Conservation (phyloP, 2,113 vertebrate genomes). For the Geococcyx californianus region DNA sequence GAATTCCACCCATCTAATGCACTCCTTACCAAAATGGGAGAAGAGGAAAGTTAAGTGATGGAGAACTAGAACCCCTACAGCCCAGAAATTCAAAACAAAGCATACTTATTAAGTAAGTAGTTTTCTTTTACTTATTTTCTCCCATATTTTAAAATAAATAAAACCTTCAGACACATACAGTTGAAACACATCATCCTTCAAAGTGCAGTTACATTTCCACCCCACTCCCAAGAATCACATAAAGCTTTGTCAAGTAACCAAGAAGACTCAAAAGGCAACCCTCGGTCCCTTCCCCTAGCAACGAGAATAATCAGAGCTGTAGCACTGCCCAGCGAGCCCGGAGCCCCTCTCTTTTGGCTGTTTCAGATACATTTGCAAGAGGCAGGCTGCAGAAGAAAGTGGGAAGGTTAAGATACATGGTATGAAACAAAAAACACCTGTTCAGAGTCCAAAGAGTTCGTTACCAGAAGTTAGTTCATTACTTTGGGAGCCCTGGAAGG, state of each 20-base stretch:
- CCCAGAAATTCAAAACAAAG: slow-evolving; percentile 24
- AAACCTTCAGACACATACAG: slow-evolving; percentile 59
- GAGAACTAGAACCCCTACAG: not conserved
- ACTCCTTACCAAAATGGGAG: not conserved
- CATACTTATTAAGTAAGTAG: slow-evolving; percentile 60
- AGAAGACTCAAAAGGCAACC: not conserved
- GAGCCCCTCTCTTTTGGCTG: not conserved
- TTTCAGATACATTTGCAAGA: not conserved
- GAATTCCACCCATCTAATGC: not conserved
- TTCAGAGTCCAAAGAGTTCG: not conserved
- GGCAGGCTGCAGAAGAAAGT: not conserved
- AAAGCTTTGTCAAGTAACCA: slow-evolving; percentile 61
- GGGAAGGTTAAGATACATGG: not conserved
- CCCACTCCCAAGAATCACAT: slow-evolving; percentile 45
- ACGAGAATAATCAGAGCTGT: not conserved
- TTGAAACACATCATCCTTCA: slow-evolving; percentile 47
- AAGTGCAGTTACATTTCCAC: slow-evolving; percentile 58
- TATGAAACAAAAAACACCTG: slow-evolving; percentile 2
- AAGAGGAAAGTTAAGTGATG: not conserved
- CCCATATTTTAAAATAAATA: slow-evolving; percentile 69
- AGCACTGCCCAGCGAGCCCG: not conserved
- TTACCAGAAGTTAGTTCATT: not conserved
- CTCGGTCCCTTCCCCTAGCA: not conserved
- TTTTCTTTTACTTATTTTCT: slow-evolving; percentile 57
- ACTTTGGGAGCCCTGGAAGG: not conserved